A percentile compares a stretch with the other conserved stretches of the same genome.
These are phyloP conservation scores for Neelides folsomi DNA, from an alignment of 2,888 invertebrate species.

Conservation along the genomic window DNA sequence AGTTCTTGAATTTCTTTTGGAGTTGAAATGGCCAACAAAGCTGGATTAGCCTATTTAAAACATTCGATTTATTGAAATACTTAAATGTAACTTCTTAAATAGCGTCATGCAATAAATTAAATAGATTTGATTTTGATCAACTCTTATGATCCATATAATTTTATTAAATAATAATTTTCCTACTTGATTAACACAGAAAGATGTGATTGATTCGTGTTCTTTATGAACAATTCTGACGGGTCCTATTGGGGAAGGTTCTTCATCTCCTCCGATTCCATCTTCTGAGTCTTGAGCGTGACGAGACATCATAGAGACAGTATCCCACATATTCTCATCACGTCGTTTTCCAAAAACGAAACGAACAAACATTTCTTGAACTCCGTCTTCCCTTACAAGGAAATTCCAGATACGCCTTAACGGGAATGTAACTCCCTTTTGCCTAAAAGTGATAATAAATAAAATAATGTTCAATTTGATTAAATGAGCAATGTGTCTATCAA, in stretches of 20 bases:
- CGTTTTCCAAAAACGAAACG: constrained; percentile 82
- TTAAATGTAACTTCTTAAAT: neutral
- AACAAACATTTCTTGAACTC: constrained; percentile 87
- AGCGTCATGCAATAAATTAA: neutral
- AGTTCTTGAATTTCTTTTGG: constrained; percentile 95
- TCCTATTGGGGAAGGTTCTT: constrained; percentile 35
- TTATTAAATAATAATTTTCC: no score
- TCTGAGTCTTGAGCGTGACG: constrained; percentile 12
- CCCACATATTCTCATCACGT: constrained; percentile 44
- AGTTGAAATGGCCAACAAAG: constrained; percentile 80
- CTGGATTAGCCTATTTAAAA: constrained; percentile 53
- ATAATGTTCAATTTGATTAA: neutral
- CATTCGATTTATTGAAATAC: neutral
- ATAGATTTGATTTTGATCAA: neutral
- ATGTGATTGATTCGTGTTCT: constrained; percentile 94
- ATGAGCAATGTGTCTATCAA: neutral
- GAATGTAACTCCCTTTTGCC: constrained; percentile 45
- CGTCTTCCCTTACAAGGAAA: constrained; percentile 80
- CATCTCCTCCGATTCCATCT: constrained; percentile 21
- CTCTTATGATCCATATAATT: no score
- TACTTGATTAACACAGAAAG: constrained; percentile 92
- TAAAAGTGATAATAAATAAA: constrained; percentile 33
- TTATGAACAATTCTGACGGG: constrained; percentile 94
- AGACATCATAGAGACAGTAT: constrained; percentile 23
- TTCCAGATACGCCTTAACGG: constrained; percentile 67